phyloP scores from a whole-genome alignment of 2,888 invertebrate genomes.

The Panorpa germanica region DNA sequence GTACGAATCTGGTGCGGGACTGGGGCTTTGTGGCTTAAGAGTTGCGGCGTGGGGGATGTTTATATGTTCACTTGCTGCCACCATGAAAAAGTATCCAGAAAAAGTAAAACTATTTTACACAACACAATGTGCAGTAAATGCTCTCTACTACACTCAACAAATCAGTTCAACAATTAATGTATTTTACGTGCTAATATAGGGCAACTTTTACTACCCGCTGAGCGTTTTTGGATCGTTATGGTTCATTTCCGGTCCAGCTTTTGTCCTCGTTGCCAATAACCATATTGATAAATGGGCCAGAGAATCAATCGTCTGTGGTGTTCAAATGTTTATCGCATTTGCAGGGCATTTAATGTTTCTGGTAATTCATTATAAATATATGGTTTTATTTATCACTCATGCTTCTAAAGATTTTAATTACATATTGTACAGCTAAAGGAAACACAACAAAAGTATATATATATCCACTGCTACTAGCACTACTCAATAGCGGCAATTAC shows the following conservation, averaged over 20 bases:
- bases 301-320: slow-evolving; percentile 53
- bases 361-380: slow-evolving; percentile 22
- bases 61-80: slow-evolving; percentile 31
- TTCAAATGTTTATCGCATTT: slow-evolving; percentile 42
- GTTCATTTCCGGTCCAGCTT: slow-evolving; percentile 69
- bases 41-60: slow-evolving; percentile 73
- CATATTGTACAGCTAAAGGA: no score
- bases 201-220: slow-evolving; percentile 65
- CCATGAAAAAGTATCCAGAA: slow-evolving; percentile 65
- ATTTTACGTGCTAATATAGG: no score
- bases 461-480: slow-evolving; percentile 1
- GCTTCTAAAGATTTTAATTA: no score
- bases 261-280: slow-evolving; percentile 58
- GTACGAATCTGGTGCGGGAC: slow-evolving; percentile 83
- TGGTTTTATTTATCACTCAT: not conserved
- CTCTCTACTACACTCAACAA: no score
- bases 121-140: no score
- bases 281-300: slow-evolving; percentile 67
- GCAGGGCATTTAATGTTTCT: slow-evolving; percentile 51
- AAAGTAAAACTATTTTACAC: slow-evolving; percentile 32
- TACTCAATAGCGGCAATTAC: no score
- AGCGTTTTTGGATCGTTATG: slow-evolving; percentile 66
- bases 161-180: no score
- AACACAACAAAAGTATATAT: no score
- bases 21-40: slow-evolving; percentile 55